Percentiles rank a stretch among this genome's conserved stretches.
Conservation (phyloP, 2,113 vertebrate genomes). For the Sphyrna mokarran region DNA sequence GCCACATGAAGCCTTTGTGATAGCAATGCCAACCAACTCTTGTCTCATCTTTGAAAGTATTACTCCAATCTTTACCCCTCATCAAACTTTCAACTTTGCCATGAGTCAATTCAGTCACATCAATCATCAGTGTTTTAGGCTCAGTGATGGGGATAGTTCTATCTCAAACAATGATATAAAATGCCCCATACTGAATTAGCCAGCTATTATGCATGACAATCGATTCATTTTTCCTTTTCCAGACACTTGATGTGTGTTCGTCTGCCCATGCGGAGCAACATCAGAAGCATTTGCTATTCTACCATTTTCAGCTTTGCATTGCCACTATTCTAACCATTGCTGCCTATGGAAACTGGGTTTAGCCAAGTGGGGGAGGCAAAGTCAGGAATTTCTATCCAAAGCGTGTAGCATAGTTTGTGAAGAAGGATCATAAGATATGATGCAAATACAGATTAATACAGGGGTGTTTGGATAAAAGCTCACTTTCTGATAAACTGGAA, state of each 20-base stretch:
- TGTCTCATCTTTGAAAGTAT: too few species aligned
- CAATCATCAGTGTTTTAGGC: neutral
- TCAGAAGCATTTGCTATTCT: neutral
- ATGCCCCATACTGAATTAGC: neutral
- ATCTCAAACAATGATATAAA: neutral
- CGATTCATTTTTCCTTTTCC: neutral
- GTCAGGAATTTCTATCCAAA: neutral
- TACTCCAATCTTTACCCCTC: too few species aligned
- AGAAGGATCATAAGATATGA: too few species aligned
- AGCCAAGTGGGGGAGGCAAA: neutral
- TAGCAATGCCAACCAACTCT: too few species aligned
- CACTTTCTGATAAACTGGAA: too few species aligned
- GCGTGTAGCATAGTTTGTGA: too few species aligned
- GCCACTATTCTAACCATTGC: too few species aligned
- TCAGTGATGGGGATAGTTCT: neutral
- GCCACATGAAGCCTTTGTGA: neutral
- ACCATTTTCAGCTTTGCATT: too few species aligned
- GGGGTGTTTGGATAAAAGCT: too few species aligned
- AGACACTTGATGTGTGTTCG: neutral
- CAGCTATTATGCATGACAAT: neutral
- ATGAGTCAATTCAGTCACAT: neutral
- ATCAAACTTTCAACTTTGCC: neutral
- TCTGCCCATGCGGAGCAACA: neutral
- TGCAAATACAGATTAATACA: too few species aligned
- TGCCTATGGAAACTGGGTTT: too few species aligned